Base-by-base conservation (phyloP, 2,888 invertebrate genomes). In the Cabera pusaria region DNA sequence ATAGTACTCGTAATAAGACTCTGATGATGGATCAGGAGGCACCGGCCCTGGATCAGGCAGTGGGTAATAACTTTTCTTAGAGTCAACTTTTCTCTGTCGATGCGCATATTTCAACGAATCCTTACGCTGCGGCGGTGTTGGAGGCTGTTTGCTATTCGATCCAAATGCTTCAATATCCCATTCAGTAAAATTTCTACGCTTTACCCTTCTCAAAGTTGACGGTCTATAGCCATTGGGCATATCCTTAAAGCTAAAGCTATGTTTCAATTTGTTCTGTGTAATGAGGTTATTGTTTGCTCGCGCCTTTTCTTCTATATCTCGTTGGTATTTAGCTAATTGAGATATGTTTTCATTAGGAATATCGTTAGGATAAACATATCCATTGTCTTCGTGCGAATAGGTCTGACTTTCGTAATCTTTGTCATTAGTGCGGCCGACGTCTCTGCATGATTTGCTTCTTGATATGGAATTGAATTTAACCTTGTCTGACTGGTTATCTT, bases 301-400 rank as follows among this genome's bases (percentile, higher is more conserved):
- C 9, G 89, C 76, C 43, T 89, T 89, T 61, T 90, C 87, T 65
- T 90, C 90, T 60, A 90, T 90, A 36, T 87, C 90, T 80, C 91
- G 90, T 81, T 92, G 92, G 59, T 92, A 92, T 72, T 92, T 91
- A 44, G 92, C 91, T 69, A 92, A 72, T 60, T 87, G 88, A 51
- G 90, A 90, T 74, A 89, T 72, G 49, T 85, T 85, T 69, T 81
- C 76, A 64, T 63, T 78, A 62, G 81, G 69, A 69, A 74, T 68
- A 53, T 73, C 72, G 44, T 71, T 65, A 32, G 66, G 63, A 52
- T 80, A 74, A 52, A 60, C 64, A 46, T 73, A 78, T 55, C 65
- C 73, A 59, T 70, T 76, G 50, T 82, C 74, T 56, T 78, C 79
- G 51, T 62, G 55, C 32, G 72, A 68, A 56, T 78, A 79, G 31